phyloP scores from a whole-genome alignment of 1,140 invertebrate species.

The Ceratitis capitata region DNA sequence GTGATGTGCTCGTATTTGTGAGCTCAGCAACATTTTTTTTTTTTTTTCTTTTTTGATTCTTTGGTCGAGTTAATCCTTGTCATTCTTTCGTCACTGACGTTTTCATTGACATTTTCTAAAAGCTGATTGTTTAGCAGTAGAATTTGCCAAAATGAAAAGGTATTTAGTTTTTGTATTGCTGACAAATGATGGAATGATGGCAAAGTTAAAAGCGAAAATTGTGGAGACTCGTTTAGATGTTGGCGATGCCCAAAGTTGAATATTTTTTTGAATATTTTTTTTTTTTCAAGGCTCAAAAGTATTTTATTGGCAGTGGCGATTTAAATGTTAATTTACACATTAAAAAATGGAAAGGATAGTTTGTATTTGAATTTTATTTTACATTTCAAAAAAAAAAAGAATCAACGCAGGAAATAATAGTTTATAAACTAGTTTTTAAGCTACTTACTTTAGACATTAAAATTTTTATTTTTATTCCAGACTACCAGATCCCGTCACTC shows the following conservation, averaged over 20 bases:
- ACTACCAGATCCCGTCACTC: too few relatives aligned
- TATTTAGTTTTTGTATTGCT: neutral
- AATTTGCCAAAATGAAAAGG: slow-evolving; percentile 45
- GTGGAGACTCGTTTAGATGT: neutral
- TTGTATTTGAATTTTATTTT: too few relatives aligned
- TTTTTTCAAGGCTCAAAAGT: neutral
- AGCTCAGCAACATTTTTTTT: neutral
- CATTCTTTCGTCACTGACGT: slow-evolving; percentile 65
- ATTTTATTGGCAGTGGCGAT: too few relatives aligned
- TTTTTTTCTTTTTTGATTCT: slow-evolving; percentile 6
- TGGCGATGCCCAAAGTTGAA: neutral
- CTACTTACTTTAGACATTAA: too few relatives aligned
- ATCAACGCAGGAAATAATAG: too few relatives aligned
- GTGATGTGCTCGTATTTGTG: slow-evolving; percentile 35
- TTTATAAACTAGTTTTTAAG: too few relatives aligned
- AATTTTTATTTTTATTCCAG: too few relatives aligned
- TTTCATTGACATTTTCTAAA: slow-evolving; percentile 44
- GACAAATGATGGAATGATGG: slow-evolving; percentile 25
- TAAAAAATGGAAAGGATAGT: too few relatives aligned
- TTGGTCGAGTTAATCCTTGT: slow-evolving; percentile 61
- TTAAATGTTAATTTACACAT: too few relatives aligned
- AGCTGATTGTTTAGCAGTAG: slow-evolving; percentile 19
- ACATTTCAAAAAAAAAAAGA: too few relatives aligned
- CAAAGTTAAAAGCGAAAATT: neutral
- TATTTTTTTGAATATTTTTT: neutral